Conservation (phyloP, 1,140 invertebrate species). For the Armadillidium nasatum region DNA sequence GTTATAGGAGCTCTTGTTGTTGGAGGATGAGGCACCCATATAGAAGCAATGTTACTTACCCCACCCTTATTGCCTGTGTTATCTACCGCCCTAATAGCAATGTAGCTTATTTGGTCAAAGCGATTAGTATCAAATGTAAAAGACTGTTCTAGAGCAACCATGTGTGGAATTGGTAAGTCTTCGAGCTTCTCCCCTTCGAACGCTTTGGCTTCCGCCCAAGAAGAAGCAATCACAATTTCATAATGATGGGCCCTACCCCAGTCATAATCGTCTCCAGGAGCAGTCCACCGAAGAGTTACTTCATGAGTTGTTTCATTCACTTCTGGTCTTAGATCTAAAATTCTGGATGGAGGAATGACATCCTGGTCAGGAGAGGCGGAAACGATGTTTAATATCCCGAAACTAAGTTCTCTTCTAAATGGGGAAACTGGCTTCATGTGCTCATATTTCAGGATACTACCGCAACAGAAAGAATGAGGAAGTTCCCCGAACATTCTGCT, state of each 20-base stretch:
- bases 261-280: conserved; percentile 48
- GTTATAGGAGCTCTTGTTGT: conserved; percentile 42
- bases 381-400: conserved; percentile 37
- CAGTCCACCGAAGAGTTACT: conserved; percentile 48
- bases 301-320: conserved; percentile 45
- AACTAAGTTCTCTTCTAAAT: conserved; percentile 38
- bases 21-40: conserved; percentile 51
- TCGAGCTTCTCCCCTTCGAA: conserved; percentile 37
- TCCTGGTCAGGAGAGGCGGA: conserved; percentile 37
- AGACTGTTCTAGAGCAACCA: conserved; percentile 35
- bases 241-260: conserved; percentile 44
- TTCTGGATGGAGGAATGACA: conserved; percentile 48
- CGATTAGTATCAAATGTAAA: conserved; percentile 33
- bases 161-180: conserved; percentile 36
- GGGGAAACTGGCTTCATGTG: conserved; percentile 38
- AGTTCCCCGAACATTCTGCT: conserved; percentile 30
- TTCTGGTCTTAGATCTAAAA: conserved; percentile 47
- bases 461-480: conserved; percentile 39
- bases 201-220: conserved; percentile 40
- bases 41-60: conserved; percentile 57
- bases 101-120: conserved; percentile 48
- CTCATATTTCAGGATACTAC: conserved; percentile 38
- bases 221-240: conserved; percentile 37
- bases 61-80: conserved; percentile 50
- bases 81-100: conserved; percentile 56